Base-by-base conservation (phyloP, 1,140 invertebrate genomes). In the Amyelois transitella region DNA sequence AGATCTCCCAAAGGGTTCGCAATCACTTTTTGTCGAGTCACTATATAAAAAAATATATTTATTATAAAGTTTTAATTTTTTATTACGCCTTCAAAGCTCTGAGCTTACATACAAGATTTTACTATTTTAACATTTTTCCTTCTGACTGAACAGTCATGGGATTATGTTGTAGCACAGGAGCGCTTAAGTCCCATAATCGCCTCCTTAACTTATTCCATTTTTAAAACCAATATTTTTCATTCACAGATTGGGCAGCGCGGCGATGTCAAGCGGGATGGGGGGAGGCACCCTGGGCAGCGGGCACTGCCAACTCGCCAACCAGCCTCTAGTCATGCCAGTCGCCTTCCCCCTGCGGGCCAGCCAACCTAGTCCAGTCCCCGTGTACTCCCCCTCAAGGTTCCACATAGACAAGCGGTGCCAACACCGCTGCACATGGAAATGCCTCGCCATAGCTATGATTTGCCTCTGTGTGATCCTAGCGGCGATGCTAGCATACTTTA, bases 371-470 rank as follows among this genome's bases (percentile, higher is more conserved):
- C 91, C 92, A 51, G 91, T 93, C 66, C 92, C 93, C 48, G 92
- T 95, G 72, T 94, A 96, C 90, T 96, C 95, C 62, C 95, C 95
- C 74, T 96, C 96, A 62, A 94, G 96, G 77, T 97, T 97, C 90
- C 95, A 96, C 89, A 95, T 97, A 90, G 95, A 97, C 89, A 97
- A 97, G 88, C 92, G 95, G 59, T 96, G 96, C 87, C 94, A 96
- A 75, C 94, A 96, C 76, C 91, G 95, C 60, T 98, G 96, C 91
- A 96, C 96, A 72, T 98, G 97, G 97, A 97, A 97, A 88, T 98
- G 96, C 88, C 93, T 96, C 77, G 95, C 95, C 79, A 95, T 98
- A 84, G 92, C 94, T 62, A 93, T 98, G 86, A 96, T 98, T 77
- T 92, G 97, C 67, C 89, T 98, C 68, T 94, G 93, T 77, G 94